Conservation (phyloP, 2,888 invertebrate genomes). For the Chrysopilus asiliformis region DNA sequence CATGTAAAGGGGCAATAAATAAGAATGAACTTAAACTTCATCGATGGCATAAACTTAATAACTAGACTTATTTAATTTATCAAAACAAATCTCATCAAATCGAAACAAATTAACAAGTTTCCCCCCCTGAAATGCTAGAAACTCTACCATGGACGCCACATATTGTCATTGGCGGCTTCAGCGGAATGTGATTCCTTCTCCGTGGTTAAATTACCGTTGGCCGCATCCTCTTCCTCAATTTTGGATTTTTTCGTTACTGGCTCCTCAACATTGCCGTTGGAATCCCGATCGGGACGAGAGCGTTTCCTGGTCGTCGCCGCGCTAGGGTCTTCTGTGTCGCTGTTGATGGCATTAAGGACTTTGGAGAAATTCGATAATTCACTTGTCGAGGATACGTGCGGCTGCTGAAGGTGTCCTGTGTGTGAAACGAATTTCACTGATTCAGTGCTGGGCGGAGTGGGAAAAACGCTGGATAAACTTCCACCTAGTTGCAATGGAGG, state of each 20-base stretch:
- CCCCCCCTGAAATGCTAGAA: too few species aligned
- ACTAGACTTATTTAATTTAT: too few species aligned
- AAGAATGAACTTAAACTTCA: too few species aligned
- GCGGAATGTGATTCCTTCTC: slow-evolving; percentile 20
- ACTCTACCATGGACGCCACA: slow-evolving; percentile 45
- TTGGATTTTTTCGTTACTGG: slow-evolving; percentile 17
- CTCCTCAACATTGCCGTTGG: background rate
- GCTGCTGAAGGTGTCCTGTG: slow-evolving; percentile 35
- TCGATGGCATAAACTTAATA: too few species aligned
- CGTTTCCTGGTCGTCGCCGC: slow-evolving; percentile 25
- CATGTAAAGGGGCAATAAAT: too few species aligned
- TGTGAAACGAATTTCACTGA: slow-evolving; percentile 42
- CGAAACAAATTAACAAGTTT: too few species aligned
- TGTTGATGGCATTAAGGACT: too few species aligned
- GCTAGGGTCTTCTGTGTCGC: too few species aligned
- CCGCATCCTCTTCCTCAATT: slow-evolving; percentile 6
- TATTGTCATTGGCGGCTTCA: slow-evolving; percentile 33
- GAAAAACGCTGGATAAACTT: slow-evolving; percentile 34
- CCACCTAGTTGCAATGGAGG: slow-evolving; percentile 35
- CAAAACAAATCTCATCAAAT: too few species aligned
- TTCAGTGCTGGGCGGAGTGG: slow-evolving; percentile 47
- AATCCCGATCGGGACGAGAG: slow-evolving; percentile 20
- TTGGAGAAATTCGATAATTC: slow-evolving; percentile 35
- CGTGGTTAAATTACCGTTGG: slow-evolving; percentile 12
- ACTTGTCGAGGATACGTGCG: slow-evolving; percentile 42